Evolutionary conservation across 1,140 invertebrate species (phyloP).

Genomic region (Eupristina koningsbergeri): DNA sequence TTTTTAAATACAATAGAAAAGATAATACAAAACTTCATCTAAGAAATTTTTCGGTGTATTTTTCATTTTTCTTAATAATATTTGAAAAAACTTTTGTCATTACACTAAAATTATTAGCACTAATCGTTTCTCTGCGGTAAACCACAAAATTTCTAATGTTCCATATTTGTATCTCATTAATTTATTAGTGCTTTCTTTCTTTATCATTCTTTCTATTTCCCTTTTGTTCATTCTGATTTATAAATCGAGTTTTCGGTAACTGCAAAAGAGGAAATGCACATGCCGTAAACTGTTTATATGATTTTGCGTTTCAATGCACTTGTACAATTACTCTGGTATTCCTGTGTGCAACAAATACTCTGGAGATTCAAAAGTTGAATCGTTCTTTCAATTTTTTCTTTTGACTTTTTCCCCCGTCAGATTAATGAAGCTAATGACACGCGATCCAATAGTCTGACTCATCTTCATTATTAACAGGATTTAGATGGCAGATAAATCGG

Average conservation of each 20-base stretch:
- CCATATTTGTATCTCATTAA: too few relatives aligned
- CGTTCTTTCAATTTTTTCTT: background rate
- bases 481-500: conserved; percentile 36
- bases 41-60: too few relatives aligned
- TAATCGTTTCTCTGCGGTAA: too few relatives aligned
- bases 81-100: too few relatives aligned
- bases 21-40: too few relatives aligned
- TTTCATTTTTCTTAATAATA: too few relatives aligned
- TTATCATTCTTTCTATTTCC: background rate
- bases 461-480: conserved; percentile 38
- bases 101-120: too few relatives aligned
- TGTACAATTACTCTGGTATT: background rate
- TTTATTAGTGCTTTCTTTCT: background rate
- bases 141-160: too few relatives aligned
- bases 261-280: background rate
- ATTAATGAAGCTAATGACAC: conserved; percentile 24
- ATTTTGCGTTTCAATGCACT: background rate
- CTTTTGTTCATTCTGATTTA: background rate
- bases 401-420: background rate
- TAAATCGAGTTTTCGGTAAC: background rate
- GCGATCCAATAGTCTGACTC: conserved; percentile 42
- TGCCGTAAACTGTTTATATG: background rate
- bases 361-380: background rate
- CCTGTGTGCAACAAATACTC: background rate
- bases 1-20: too few relatives aligned